Conservation (phyloP, 1,140 invertebrate genomes). For the Drosophila melanica region DNA sequence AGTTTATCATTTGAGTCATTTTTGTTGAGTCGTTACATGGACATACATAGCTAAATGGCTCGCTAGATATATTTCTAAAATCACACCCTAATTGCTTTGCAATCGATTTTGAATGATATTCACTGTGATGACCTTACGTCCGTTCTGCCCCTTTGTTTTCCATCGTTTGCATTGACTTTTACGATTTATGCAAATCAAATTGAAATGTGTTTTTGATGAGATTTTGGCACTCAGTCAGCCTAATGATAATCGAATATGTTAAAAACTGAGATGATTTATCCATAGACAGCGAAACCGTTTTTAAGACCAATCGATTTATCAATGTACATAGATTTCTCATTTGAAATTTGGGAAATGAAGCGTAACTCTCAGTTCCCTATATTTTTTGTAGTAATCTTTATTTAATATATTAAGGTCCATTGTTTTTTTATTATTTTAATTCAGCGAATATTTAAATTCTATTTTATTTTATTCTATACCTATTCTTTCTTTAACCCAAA, state of each 20-base stretch:
- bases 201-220: conserved; percentile 74
- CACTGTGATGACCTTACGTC: neutral
- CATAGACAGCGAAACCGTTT: neutral
- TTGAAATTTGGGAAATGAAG: neutral
- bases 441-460: no score
- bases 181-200: conserved; percentile 76
- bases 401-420: no score
- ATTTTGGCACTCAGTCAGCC: conserved; percentile 37
- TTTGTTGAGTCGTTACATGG: conserved; percentile 11
- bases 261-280: conserved; percentile 29
- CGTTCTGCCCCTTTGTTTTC: conserved; percentile 10
- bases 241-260: conserved; percentile 47
- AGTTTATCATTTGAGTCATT: conserved; percentile 36
- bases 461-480: no score
- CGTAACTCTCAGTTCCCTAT: no score
- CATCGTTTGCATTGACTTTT: conserved; percentile 39
- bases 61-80: conserved; percentile 41
- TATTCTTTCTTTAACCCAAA: no score
- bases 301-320: conserved; percentile 21
- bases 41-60: conserved; percentile 28
- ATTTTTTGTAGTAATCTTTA: no score
- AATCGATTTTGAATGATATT: conserved; percentile 72
- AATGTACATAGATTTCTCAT: conserved; percentile 10
- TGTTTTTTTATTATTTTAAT: no score
- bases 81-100: conserved; percentile 69